Evolutionary conservation across 2,113 vertebrate species (phyloP), one percentile per base, ranked within the genome.

Genomic region (Oryzias javanicus): DNA sequence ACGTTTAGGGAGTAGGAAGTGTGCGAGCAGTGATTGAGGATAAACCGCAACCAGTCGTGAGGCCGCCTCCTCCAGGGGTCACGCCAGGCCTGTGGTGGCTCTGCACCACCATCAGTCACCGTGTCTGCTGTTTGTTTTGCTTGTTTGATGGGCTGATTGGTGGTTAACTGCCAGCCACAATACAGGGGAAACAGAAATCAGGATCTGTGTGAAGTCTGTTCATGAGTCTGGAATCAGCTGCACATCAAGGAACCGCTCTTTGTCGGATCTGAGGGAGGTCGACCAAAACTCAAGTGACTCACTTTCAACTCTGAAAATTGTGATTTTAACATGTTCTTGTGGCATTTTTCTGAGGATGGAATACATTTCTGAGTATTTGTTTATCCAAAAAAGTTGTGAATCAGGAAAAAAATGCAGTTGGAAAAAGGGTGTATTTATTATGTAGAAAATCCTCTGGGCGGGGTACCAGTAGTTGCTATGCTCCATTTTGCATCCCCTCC

Each of bases 1-100:
- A 64, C 81, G 86, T 92, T 92, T 88, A 84, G 60, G 27, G 78
- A 84, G 85, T 77, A 85, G 86, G 87, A 90, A 85, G 82, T 85
- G 69, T 70, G 82, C 85, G 78, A 79, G 70, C 70, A 80, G 72
- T 73, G 79, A 87, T 78, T 74, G 87, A 74, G 67, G 75, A 61
- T 81, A 84, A 89, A 78, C 69, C 70, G 79, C 79, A 87, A 88
- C 88, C 78, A 87, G 78, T 81, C 73, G 81, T 68, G 80, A 85
- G 75, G 80, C 64, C 17, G 45, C 60, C 71, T 58, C 42, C 42
- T 78, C 57, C 49, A 41, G 70, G 68, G 83, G 78, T 87, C 81
- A 77, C 45, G 20, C 45, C 53, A 12, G 74, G 63, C 78, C 67
- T 63, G 35, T 63, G 19, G 70, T 71, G 73, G 66, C 63, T 1